Evolutionary conservation across 1,140 invertebrate genomes (phyloP), one percentile per base, ranked within the genome.

Genomic region (Musca vetustissima): DNA sequence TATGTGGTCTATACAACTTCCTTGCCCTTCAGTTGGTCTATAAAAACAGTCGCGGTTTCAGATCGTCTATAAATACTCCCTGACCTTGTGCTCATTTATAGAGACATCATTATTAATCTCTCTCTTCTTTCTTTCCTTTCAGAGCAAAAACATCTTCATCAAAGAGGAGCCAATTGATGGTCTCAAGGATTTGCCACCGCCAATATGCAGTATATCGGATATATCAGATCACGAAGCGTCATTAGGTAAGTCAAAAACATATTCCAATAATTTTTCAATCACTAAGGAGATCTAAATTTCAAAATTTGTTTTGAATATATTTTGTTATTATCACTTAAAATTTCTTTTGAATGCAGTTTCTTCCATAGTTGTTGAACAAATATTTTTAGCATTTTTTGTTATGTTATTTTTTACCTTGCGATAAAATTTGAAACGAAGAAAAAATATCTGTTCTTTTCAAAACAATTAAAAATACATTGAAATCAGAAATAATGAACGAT

Each of bases 141-240:
- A 80, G 78, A 75, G 76, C 9, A 77, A 75, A 59, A 78, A 75
- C 28, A 77, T 80, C 43, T 80, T 77, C 15, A 80, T 80, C 22
- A 80, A 80, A 66, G 78, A 80, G 68, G 78, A 80, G 19, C 78
- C 78, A 1, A 71, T 79, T 14, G 72, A 76, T 70, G 78, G 78
- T 48, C 75, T 73, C 68, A 79, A 80, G 66, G 77, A 80, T 64
- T 52, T 77, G 59, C 59, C 67, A 49, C 69, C 69, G 14, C 70
- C 75, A 8, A 75, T 80, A 22, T 80, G 74, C 73, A 80, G 78
- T 67, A 73, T 77, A 72, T 80, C 78, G 72, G 78, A 80, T 76
- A 77, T 80, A 72, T 80, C 78, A 72, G 78, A 80, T 78, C 78
- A 80, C 65, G 78, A 80, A 64, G 72, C 75, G n/a, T 80, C 78